Percentiles rank a stretch among this genome's conserved stretches.
Evolutionary conservation across 2,113 vertebrate species (phyloP).

Genomic region (Dipodomys ordii): DNA sequence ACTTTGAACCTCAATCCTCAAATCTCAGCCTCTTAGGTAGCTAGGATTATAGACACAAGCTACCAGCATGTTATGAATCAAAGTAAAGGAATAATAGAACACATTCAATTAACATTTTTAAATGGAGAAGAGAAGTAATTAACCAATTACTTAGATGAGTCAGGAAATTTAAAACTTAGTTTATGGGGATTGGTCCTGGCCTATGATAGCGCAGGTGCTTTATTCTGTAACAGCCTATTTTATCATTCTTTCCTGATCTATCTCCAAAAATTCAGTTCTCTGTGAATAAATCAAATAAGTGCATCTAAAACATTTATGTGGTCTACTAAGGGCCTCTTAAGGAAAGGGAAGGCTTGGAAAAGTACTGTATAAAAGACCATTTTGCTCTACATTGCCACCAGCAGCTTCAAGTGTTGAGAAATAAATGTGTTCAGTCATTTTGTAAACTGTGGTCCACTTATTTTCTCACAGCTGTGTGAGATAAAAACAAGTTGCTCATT

Average conservation of each 20-base stretch:
- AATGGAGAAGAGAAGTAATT: not conserved
- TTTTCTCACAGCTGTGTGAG: slow-evolving; percentile 78
- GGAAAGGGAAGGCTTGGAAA: slow-evolving; percentile 41
- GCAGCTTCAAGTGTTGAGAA: slow-evolving; percentile 66
- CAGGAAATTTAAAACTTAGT: slow-evolving; percentile 36
- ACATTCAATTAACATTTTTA: slow-evolving; percentile 40
- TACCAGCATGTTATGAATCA: not conserved
- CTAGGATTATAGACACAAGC: no score
- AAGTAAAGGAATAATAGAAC: slow-evolving; percentile 9
- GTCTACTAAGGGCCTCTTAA: not conserved
- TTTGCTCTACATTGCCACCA: slow-evolving; percentile 21
- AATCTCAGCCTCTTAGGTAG: no score
- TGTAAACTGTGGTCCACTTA: slow-evolving; percentile 48
- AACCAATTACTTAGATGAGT: slow-evolving; percentile 30
- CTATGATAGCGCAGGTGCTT: not conserved
- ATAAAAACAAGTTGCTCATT: slow-evolving; percentile 74
- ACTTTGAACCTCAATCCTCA: no score
- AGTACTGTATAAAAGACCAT: slow-evolving; percentile 33
- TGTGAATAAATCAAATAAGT: slow-evolving; percentile 41
- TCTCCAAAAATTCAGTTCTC: slow-evolving; percentile 38
- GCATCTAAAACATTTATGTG: not conserved
- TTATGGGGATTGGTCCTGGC: not conserved
- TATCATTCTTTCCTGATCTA: not conserved
- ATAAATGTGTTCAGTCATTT: slow-evolving; percentile 67
- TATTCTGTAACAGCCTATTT: not conserved